phyloP scores from a whole-genome alignment of 2,888 invertebrate genomes.

The Dicyrtoma fusca region DNA sequence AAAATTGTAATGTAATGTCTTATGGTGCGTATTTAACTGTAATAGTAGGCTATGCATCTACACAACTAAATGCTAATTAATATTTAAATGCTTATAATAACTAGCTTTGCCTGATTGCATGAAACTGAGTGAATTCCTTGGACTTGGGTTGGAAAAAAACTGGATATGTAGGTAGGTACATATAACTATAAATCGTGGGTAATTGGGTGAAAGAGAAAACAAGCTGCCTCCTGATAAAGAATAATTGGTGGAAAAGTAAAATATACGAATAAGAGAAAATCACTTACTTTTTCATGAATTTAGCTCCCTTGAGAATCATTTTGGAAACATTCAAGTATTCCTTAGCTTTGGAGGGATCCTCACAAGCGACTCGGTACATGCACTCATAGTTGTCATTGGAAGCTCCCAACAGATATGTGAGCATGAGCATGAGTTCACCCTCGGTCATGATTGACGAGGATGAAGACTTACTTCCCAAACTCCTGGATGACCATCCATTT shows the following conservation, averaged over 20 bases:
- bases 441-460: constrained; percentile 63
- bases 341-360: constrained; percentile 71
- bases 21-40: too few relatives aligned
- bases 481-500: constrained; percentile 57
- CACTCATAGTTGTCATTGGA: constrained; percentile 70
- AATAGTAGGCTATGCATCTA: too few relatives aligned
- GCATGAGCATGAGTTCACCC: constrained; percentile 72
- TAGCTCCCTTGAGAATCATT: constrained; percentile 72
- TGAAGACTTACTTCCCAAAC: constrained; percentile 47
- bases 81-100: too few relatives aligned
- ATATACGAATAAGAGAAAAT: not conserved
- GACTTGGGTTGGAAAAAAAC: too few relatives aligned
- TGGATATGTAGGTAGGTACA: too few relatives aligned
- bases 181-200: too few relatives aligned
- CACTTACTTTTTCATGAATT: constrained; percentile 69
- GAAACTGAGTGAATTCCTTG: too few relatives aligned
- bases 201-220: constrained; percentile 11
- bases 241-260: not conserved
- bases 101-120: too few relatives aligned
- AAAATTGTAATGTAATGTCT: too few relatives aligned
- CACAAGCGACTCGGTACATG: constrained; percentile 75
- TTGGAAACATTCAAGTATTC: constrained; percentile 79
- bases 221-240: too few relatives aligned
- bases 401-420: constrained; percentile 70
- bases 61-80: too few relatives aligned